phyloP scores from a whole-genome alignment of 2,113 vertebrate genomes.

The Amphilophus citrinellus region DNA sequence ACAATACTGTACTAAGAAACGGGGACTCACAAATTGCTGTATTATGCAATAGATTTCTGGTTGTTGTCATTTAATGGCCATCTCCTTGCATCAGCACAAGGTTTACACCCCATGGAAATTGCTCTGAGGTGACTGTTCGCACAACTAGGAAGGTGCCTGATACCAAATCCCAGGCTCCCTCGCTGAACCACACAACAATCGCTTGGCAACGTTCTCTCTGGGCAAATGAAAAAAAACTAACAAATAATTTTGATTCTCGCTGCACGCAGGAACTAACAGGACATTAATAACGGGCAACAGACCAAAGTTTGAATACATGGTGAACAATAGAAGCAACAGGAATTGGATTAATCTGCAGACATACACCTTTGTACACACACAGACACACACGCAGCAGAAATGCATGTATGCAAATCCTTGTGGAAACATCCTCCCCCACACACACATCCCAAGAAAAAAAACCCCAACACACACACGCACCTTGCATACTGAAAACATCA shows the following conservation, averaged over 20 bases:
- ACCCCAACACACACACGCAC: background rate
- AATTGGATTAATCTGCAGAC: constrained; percentile 22
- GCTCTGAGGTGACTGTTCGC: constrained; percentile 63
- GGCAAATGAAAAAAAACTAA: constrained; percentile 60
- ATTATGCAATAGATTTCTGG: constrained; percentile 67
- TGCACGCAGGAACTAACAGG: constrained; percentile 27
- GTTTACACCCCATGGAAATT: constrained; percentile 62
- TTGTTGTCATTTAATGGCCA: constrained; percentile 65
- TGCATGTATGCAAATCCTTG: constrained; percentile 47
- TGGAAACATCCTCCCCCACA: constrained; percentile 25
- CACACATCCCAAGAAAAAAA: constrained; percentile 3
- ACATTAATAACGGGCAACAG: constrained; percentile 25
- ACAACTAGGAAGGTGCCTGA: constrained; percentile 63
- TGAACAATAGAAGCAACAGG: constrained; percentile 39
- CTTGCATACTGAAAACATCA: constrained; percentile 50
- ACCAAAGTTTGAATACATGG: constrained; percentile 38
- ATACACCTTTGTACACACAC: background rate
- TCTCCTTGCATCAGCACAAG: constrained; percentile 70
- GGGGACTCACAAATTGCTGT: constrained; percentile 27
- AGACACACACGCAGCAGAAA: constrained; percentile 1
- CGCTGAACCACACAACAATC: constrained; percentile 73
- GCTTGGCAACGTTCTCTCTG: constrained; percentile 74
- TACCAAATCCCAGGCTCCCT: constrained; percentile 73
- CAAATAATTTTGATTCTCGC: constrained; percentile 47
- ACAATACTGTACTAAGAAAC: constrained; percentile 37